Evolutionary conservation across 2,797 vertebrate genomes (phyloP), one percentile per base, ranked within the genome.

Genomic region (Clarias laeviceps): DNA sequence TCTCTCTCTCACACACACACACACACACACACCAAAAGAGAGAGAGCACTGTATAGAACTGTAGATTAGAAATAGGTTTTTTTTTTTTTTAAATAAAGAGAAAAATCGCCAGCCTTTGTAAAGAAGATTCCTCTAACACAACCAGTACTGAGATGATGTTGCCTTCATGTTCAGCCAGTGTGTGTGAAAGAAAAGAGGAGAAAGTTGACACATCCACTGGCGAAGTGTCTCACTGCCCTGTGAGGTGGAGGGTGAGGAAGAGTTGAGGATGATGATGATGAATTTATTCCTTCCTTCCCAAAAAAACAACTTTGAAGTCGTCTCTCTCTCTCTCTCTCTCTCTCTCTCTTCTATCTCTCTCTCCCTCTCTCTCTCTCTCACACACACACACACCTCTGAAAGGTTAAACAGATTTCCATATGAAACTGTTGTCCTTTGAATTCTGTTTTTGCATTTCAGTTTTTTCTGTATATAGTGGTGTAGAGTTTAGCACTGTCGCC

Each of bases 171-270:
- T 80, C 76, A 80, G 61, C 40, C 66, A 79, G 40, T 18, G 69
- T 50, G 45, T 7, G 70, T 64, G 79, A 80, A 73, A 82, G 18
- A 64, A 84, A 72, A 59, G 64, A 57, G 54, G 64, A 81, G 61
- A 84, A 79, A 84, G 81, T 32, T 80, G 61, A 83, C 87, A 82
- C 54, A 79, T 82, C 82, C 82, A 79, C 79, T 77, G 80, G 22
- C n/a, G 50, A 57, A 70, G 81, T 1, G 27, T 73, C 68, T 65
- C 78, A 37, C 77, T 29, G n/a, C 32, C 1, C 57, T 14, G 18
- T 22, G 74, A 4, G n/a, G n/a, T 20, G 18, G 59, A 2, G 56
- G 56, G 22, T 59, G 61, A 62, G 5, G 45, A 50, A 12, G 45
- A 50, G 45, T 50, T 22, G 69, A 59, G 27, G 37, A 5, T 65